Evolutionary conservation across 2,797 vertebrate genomes (phyloP).

Genomic region (Loris lydekkerianus): DNA sequence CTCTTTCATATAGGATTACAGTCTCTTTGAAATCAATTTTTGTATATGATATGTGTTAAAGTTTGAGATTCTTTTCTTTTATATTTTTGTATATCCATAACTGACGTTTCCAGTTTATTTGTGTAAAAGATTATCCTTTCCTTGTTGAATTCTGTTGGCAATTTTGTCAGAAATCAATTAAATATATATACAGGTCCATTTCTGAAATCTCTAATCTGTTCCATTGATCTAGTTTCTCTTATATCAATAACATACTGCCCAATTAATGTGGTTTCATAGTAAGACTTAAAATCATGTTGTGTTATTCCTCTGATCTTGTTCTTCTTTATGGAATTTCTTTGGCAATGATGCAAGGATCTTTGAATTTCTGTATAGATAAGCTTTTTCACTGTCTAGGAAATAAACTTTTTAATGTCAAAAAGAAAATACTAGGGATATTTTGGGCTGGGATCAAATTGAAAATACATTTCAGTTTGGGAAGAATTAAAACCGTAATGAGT

Average conservation of each 20-base stretch:
- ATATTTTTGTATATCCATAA: not conserved
- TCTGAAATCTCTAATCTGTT: not conserved
- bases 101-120: not conserved
- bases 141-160: not conserved
- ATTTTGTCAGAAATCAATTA: not conserved
- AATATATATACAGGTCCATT: not conserved
- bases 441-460: not conserved
- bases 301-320: not conserved
- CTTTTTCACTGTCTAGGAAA: not conserved
- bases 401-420: slow-evolving; percentile 14
- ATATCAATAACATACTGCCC: not conserved
- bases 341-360: not conserved
- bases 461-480: not conserved
- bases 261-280: not conserved
- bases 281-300: not conserved
- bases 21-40: slow-evolving; percentile 14
- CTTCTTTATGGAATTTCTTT: not conserved
- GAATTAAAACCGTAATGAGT: not conserved
- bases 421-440: not conserved
- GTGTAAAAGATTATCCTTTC: slow-evolving; percentile 13
- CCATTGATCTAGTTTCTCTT: not conserved
- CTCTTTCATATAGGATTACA: not conserved
- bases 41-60: not conserved
- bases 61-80: not conserved
- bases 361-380: slow-evolving; percentile 20